Evolutionary conservation across 2,113 vertebrate species (phyloP).

Genomic region (Mystacornis crossleyi): DNA sequence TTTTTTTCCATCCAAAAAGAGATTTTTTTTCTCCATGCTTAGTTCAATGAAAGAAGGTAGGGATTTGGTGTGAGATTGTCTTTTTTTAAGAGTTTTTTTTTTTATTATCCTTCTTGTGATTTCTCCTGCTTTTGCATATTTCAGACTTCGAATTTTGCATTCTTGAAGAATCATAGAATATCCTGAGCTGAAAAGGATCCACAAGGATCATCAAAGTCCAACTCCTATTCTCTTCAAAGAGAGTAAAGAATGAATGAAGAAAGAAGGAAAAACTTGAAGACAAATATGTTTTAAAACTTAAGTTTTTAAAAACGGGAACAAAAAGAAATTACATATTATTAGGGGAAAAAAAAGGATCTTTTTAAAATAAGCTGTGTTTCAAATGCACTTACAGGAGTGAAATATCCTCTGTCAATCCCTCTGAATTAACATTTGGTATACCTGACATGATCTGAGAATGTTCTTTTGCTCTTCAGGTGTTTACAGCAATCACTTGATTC

Average conservation of each 20-base stretch:
- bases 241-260: background rate
- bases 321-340: background rate
- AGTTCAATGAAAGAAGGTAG: background rate
- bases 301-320: background rate
- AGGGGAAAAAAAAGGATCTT: rapidly evolving
- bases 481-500: background rate
- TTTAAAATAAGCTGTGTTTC: background rate
- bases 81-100: background rate
- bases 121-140: background rate
- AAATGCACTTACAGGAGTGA: background rate
- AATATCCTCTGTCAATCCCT: background rate
- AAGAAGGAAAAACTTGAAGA: background rate
- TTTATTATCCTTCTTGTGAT: background rate
- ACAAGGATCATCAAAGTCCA: background rate
- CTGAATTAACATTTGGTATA: background rate
- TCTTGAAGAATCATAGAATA: background rate
- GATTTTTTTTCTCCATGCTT: background rate
- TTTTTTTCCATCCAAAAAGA: background rate
- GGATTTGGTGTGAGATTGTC: rapidly evolving
- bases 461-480: background rate
- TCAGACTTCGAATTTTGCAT: background rate
- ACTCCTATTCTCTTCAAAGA: background rate
- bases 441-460: background rate
- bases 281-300: background rate
- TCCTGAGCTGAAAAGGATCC: background rate